Evolutionary conservation across 2,797 vertebrate genomes (phyloP), one percentile per base, ranked within the genome.

Genomic region (Hoplostethus mediterraneus): DNA sequence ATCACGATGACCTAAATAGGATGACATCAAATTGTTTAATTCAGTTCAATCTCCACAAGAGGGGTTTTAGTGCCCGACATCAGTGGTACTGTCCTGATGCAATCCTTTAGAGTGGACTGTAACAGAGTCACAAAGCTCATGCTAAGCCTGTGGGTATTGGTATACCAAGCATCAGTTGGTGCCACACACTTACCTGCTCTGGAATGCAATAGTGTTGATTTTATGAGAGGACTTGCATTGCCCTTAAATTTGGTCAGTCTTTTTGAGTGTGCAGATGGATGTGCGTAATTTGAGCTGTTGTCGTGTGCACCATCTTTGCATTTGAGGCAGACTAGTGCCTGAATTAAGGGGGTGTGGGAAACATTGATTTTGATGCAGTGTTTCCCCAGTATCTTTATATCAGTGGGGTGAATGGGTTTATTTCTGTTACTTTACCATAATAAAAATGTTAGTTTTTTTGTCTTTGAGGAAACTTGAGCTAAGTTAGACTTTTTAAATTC

Each of bases 41-140:
- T 6, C 21, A 30, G 1, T 55, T 55, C 14, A 31, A 33, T 67
- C 40, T 76, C 21, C 53, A 54, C 48, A 44, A 6, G 48, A n/a
- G 53, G 31, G 16, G 59, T 57, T 76, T 70, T 73, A 79, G 21
- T 69, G 33, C 83, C 55, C 86, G 71, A 75, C 79, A 83, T 75
- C 64, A 84, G 75, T 71, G 13, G 3, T 70, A 58, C 63, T 77
- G 81, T 44, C 80, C 81, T 91, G 92, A 85, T 87, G 89, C 84
- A 91, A 91, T 88, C 83, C 49, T 40, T 79, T 60, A 65, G 52
- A 69, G 59, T 77, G 61, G 63, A 72, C 75, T 82, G 85, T 77
- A 90, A 87, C 58, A 49, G 49, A 64, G 63, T 87, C 77, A 76
- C 81, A 75, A 86, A 77, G 66, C 28, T 69, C 14, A 49, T n/a